These are phyloP conservation scores for Stichopus chloronotus DNA, from an alignment of 35 echinoderm and acorn worm genomes.

Conservation along the genomic window DNA sequence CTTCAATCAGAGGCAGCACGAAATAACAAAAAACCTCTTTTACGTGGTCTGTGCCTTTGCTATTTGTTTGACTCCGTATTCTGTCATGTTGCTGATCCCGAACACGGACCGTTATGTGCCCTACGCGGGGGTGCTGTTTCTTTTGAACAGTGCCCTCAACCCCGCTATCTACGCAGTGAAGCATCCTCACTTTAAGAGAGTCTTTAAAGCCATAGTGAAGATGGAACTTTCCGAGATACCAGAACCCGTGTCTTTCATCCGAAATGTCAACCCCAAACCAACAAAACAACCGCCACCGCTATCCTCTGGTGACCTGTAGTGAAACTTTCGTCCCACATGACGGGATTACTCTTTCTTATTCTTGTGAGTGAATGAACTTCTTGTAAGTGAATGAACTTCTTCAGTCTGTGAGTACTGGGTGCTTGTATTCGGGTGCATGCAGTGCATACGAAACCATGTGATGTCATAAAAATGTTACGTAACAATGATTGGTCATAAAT, in stretches of 20 bases:
- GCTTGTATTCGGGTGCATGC: too few relatives aligned
- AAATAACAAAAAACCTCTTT: constrained; percentile 86
- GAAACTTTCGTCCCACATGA: background rate
- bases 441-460: too few relatives aligned
- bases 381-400: too few relatives aligned
- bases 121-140: constrained; percentile 61
- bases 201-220: constrained; percentile 63
- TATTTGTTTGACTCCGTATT: constrained; percentile 76
- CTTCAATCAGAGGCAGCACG: constrained; percentile 58
- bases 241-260: constrained; percentile 44
- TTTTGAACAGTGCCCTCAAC: constrained; percentile 70
- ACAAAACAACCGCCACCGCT: background rate
- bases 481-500: background rate
- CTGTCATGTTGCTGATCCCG: constrained; percentile 53
- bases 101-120: constrained; percentile 59
- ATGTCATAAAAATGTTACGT: too few relatives aligned
- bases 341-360: too few relatives aligned
- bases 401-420: too few relatives aligned
- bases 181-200: constrained; percentile 78
- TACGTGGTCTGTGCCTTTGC: constrained; percentile 77
- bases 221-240: constrained; percentile 58
- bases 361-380: too few relatives aligned
- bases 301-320: constrained; percentile 24
- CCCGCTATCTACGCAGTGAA: constrained; percentile 81
- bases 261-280: constrained; percentile 29